Base-by-base conservation (phyloP, 2,797 vertebrate genomes). In the Selene dorsalis region DNA sequence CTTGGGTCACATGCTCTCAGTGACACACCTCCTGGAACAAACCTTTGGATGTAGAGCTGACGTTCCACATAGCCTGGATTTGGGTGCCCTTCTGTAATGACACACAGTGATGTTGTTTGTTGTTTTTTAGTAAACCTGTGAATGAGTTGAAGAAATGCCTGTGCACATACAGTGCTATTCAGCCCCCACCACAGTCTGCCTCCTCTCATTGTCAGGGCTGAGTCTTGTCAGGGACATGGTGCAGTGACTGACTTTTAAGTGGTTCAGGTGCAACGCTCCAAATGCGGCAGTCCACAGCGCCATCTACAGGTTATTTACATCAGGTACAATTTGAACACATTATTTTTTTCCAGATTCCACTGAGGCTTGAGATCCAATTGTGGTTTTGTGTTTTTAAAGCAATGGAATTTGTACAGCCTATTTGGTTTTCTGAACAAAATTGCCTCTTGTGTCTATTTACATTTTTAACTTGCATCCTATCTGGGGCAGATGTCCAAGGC, bases 241-340 rank as follows among this genome's bases (percentile, higher is more conserved):
- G 20, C 20, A 52, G 12, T 0, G 22, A 14, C 12, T 7, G 22
- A 11, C 20, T 26, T 53, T 6, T 0, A 53, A 26, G 45, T 18
- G 6, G 17, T 18, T 47, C 17, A 41, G 5, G 20, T 20, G 45
- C 10, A 52, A 14, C 24, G 9, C 8, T n/a, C n/a, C n/a, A 70
- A 50, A 79, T 39, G 6, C 59, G 26, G 38, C 2, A 50, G 64
- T 3, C 55, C 72, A 68, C 64, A 69, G 32, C 45, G 81, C 80
- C 89, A 87, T 62, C 87, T 86, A 75, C 30, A 48, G 89, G 83
- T 2, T 2, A 18, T 65, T 56, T 56, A 1, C 2, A 38, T 52
- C 14, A 47, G 0, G 20, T 56, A 56, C 70, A 65, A 20, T 50
- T 39, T 26, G 43, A 1, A 38, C 4, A 48, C 16, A 16, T 4